Base-by-base conservation (phyloP, 2,888 invertebrate genomes). In the Xanthorhoe spadicearia region DNA sequence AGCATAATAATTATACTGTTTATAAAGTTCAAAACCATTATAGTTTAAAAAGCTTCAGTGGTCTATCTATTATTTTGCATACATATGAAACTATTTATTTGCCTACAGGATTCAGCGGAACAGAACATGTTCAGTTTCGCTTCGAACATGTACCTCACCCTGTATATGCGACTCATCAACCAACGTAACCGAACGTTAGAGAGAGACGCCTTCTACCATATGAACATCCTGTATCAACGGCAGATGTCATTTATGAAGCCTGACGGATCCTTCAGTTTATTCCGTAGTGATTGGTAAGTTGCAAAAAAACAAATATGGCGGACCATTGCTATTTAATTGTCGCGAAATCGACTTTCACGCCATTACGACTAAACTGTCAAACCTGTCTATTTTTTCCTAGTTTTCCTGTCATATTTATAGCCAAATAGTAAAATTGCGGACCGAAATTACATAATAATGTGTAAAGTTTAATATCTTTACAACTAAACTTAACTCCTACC, bases 61-160 rank as follows among this genome's bases (percentile, higher is more conserved):
- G n/a, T n/a, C n/a, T n/a, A n/a, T n/a, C n/a, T n/a, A n/a, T n/a
- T n/a, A n/a, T n/a, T n/a, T n/a, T n/a, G n/a, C n/a, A 23, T 23
- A 23, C 23, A 3, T 23, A 23, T 23, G n/a, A n/a, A n/a, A 50
- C 1, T 51, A 15, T 13, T 35, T 18, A 2, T 3, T 18, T 10
- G 17, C 17, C 3, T 0, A 4, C 82, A 95, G 95, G 97, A 98
- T 82, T 96, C 96, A 0, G 98, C 97, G 0, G 99, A 99, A 85
- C 98, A 98, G 86, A 98, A 97, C 83, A 97, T 99, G 94, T 99
- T 98, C 91, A 98, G 98, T 74, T 98, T 99, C 89, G 99, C 99
- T 0, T 97, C 97, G 15, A 99, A 98, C 90, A 95, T 99, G 88
- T 97, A 98, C 89, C 97, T 98, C 0, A 96, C 97, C 0, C 94